Evolutionary conservation across 2,888 invertebrate species (phyloP).

Genomic region (Macrosoma leucophasiata): DNA sequence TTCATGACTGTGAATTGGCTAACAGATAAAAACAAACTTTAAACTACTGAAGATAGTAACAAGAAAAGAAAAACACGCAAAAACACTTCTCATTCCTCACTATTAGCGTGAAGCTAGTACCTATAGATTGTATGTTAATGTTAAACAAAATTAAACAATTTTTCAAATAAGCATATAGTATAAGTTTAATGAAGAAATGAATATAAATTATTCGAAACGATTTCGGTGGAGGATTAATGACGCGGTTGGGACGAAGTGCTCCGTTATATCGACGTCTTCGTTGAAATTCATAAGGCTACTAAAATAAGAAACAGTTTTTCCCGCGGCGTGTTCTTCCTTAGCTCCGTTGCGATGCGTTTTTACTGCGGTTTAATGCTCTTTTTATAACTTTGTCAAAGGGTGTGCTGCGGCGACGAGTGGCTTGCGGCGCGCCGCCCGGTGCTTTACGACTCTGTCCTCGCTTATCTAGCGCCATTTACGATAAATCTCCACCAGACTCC

Average conservation of each 20-base stretch:
- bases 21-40: too few relatives aligned
- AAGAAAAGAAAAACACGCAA: too few relatives aligned
- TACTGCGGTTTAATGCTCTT: conserved; percentile 74
- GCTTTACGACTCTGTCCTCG: conserved; percentile 67
- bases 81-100: too few relatives aligned
- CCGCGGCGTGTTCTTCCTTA: conserved; percentile 29
- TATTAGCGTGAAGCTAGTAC: too few relatives aligned
- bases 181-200: background rate
- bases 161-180: too few relatives aligned
- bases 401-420: conserved; percentile 42
- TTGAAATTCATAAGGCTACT: conserved; percentile 73
- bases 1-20: too few relatives aligned
- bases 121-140: too few relatives aligned
- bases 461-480: conserved; percentile 66
- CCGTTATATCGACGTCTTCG: conserved; percentile 57
- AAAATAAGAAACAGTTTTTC: conserved; percentile 58
- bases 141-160: too few relatives aligned
- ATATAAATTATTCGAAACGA: conserved; percentile 6
- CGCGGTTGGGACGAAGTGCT: conserved; percentile 36
- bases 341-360: conserved; percentile 66
- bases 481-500: conserved; percentile 69
- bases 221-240: conserved; percentile 33
- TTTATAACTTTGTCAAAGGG: conserved; percentile 74
- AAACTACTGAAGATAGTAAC: too few relatives aligned
- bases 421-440: conserved; percentile 37